phyloP scores from a whole-genome alignment of 2,888 invertebrate species.

The Drosophila anomelani region DNA sequence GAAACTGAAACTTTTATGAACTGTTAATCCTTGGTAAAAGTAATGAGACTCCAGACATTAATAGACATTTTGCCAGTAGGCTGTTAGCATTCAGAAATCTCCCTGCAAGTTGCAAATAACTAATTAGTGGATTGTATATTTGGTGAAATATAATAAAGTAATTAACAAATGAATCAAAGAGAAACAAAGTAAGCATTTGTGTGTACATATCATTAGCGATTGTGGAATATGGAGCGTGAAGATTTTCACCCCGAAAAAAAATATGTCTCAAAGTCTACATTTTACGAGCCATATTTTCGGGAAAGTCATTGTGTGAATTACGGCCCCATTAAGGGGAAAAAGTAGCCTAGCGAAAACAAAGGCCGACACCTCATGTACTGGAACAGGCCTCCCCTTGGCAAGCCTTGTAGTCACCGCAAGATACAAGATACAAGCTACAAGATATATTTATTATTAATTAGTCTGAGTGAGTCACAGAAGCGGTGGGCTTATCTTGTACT shows the following conservation, averaged over 20 bases:
- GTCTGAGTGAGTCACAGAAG: conserved; percentile 8
- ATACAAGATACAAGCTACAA: neutral
- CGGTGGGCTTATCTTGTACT: neutral
- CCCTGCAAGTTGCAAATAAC: neutral
- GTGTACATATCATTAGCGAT: conserved; percentile 26
- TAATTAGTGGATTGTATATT: neutral
- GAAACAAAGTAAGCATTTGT: conserved; percentile 1
- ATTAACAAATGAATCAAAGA: conserved; percentile 11
- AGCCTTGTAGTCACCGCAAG: neutral
- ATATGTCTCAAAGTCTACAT: conserved; percentile 15
- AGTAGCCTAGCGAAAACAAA: conserved; percentile 11
- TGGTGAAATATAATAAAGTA: conserved; percentile 8
- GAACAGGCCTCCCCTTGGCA: neutral
- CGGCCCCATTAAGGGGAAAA: conserved; percentile 17
- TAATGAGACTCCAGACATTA: neutral
- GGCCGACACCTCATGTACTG: neutral
- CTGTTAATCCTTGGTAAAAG: too few species aligned
- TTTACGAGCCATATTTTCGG: conserved; percentile 38
- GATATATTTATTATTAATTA: conserved; percentile 3
- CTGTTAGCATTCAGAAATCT: neutral
- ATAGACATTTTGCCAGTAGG: too few species aligned
- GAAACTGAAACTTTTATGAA: neutral
- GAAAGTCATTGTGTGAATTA: conserved; percentile 34
- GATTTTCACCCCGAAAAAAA: conserved; percentile 27
- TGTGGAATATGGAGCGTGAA: conserved; percentile 14